phyloP scores from a whole-genome alignment of 1,140 invertebrate species.

The Aethina tumida region DNA sequence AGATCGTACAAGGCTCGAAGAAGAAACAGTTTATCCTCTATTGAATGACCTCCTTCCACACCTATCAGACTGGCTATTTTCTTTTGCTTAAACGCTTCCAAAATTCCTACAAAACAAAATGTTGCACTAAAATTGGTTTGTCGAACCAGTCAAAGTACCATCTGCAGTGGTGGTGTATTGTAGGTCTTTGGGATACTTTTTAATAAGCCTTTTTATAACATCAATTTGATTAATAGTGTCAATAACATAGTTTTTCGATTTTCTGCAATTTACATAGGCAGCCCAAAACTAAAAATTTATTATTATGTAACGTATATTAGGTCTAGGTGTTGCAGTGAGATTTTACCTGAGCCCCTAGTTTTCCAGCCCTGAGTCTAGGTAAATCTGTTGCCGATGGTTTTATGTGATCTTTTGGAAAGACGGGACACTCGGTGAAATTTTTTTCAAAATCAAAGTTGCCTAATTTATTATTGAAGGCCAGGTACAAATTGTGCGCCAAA shows the following conservation, averaged over 20 bases:
- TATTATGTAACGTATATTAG: neutral
- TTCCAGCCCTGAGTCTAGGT: constrained; percentile 41
- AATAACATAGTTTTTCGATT: constrained; percentile 64
- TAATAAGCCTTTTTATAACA: constrained; percentile 63
- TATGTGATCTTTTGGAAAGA: constrained; percentile 34
- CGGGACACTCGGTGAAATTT: constrained; percentile 35
- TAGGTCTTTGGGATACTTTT: constrained; percentile 49
- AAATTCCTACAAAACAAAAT: constrained; percentile 41
- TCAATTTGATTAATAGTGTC: constrained; percentile 71
- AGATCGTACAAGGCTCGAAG: constrained; percentile 55
- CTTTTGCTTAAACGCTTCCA: constrained; percentile 41
- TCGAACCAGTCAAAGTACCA: constrained; percentile 23
- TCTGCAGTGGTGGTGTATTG: constrained; percentile 43
- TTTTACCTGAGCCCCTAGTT: constrained; percentile 47
- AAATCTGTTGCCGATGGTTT: constrained; percentile 44
- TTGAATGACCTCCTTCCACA: constrained; percentile 59
- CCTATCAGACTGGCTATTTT: constrained; percentile 60
- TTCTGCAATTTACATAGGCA: constrained; percentile 50
- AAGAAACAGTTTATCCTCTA: constrained; percentile 53
- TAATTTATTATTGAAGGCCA: constrained; percentile 41
- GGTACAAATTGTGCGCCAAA: constrained; percentile 43
- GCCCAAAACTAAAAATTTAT: constrained; percentile 36
- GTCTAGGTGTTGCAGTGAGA: too few relatives aligned
- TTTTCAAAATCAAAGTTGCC: constrained; percentile 37
- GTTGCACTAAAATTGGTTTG: neutral